A percentile compares a stretch with the other conserved stretches of the same genome.
Conservation (phyloP, 2,888 invertebrate genomes). For the Timandra comae region DNA sequence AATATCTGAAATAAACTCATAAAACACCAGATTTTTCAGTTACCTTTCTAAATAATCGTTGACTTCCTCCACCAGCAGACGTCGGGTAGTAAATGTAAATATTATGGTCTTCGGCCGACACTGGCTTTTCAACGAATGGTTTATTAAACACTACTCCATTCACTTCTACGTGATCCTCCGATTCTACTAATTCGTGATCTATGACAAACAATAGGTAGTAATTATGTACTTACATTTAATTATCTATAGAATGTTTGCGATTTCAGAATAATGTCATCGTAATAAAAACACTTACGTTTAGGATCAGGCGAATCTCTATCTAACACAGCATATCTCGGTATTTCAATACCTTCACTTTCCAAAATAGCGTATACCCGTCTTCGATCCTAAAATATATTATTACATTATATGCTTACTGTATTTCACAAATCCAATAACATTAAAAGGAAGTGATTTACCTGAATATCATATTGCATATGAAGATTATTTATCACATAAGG, state of each 20-base stretch:
- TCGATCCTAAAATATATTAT: constrained; percentile 81
- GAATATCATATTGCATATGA: constrained; percentile 98
- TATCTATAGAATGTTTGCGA: too few species aligned
- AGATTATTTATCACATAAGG: constrained; percentile 99
- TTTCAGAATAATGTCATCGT: too few species aligned
- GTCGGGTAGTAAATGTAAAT: constrained; percentile 99
- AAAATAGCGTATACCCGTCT: constrained; percentile 96
- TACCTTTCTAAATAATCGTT: constrained; percentile 94
- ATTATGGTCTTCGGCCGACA: constrained; percentile 99
- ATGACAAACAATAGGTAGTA: constrained; percentile 6
- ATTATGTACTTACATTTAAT: too few species aligned
- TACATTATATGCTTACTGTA: too few species aligned
- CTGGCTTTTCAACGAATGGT: constrained; percentile 99
- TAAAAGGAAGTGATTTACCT: constrained; percentile 67
- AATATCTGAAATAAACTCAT: too few species aligned
- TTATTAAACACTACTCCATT: constrained; percentile 97
- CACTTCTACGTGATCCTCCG: constrained; percentile 98
- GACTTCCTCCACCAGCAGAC: constrained; percentile 98
- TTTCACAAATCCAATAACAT: too few species aligned
- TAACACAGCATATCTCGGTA: constrained; percentile 97
- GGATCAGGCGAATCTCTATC: constrained; percentile 95
- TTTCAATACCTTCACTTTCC: constrained; percentile 95
- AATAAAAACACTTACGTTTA: constrained; percentile 81
- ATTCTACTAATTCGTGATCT: constrained; percentile 95
- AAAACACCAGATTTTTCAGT: too few species aligned